A percentile compares a stretch with the other conserved stretches of the same genome.
These are phyloP conservation scores for Orthonychiurus folsomi DNA, from an alignment of 2,888 invertebrate genomes.

Conservation along the genomic window DNA sequence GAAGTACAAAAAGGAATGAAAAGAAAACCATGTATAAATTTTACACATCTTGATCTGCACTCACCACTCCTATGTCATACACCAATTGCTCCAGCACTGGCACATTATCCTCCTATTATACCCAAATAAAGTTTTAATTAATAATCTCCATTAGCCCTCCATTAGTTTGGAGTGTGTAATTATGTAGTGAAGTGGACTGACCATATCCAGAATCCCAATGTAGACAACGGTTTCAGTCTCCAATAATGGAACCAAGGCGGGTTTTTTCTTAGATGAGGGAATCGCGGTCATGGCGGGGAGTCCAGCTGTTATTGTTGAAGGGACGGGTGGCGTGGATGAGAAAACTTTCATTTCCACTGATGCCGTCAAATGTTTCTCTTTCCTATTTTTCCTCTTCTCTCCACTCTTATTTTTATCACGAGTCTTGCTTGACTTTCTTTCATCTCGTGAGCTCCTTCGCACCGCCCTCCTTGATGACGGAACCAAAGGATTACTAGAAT, in stretches of 20 bases:
- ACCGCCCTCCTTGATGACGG: neutral
- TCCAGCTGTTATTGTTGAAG: slow-evolving; percentile 14
- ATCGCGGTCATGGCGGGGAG: slow-evolving; percentile 17
- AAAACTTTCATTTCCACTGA: slow-evolving; percentile 13
- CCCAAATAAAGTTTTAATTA: neutral
- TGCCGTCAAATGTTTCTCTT: slow-evolving; percentile 20
- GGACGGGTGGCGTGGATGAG: neutral
- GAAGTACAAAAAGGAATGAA: no score
- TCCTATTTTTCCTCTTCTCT: slow-evolving; percentile 19
- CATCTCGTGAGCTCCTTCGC: slow-evolving; percentile 1
- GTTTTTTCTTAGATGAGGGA: neutral
- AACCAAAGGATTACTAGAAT: neutral
- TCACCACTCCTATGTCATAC: slow-evolving; percentile 76
- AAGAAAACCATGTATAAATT: no score
- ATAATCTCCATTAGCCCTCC: no score
- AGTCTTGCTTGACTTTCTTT: neutral
- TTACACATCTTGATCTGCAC: no score
- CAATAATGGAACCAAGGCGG: neutral
- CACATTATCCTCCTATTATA: slow-evolving; percentile 36
- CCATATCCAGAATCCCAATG: slow-evolving; percentile 4
- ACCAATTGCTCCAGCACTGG: slow-evolving; percentile 85
- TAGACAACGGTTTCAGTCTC: slow-evolving; percentile 6
- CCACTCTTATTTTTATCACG: slow-evolving; percentile 6
- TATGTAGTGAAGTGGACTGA: neutral
- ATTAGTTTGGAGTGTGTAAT: no score